Percentiles rank a stretch among this genome's conserved stretches.
Conservation (phyloP, 2,113 vertebrate genomes). For the Nothocercus julius region DNA sequence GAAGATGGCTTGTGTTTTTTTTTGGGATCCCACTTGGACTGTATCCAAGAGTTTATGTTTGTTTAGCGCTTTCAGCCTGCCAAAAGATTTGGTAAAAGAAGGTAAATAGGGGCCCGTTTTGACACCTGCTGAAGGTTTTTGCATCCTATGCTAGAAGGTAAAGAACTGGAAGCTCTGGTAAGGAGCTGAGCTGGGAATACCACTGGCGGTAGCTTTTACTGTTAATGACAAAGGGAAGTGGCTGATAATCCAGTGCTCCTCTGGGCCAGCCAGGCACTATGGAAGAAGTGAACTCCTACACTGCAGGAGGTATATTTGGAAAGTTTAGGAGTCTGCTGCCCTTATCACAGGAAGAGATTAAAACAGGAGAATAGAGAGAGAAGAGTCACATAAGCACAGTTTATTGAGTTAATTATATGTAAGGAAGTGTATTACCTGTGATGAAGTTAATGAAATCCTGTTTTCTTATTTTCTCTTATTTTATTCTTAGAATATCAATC, state of each 20-base stretch:
- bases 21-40: background rate
- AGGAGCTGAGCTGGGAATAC: background rate
- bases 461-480: background rate
- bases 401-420: background rate
- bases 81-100: background rate
- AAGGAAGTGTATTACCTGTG: background rate
- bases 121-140: background rate
- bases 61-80: background rate
- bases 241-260: background rate
- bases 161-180: too few relatives aligned
- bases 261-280: background rate
- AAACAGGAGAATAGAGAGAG: background rate
- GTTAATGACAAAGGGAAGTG: background rate
- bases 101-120: background rate
- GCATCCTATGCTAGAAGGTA: background rate
- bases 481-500: background rate
- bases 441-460: background rate
- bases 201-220: background rate
- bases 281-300: background rate
- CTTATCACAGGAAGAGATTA: background rate
- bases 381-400: background rate
- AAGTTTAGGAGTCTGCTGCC: background rate
- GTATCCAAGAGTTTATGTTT: background rate
- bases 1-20: background rate
- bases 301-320: background rate